These are phyloP conservation scores for Ancistrus triradiatus DNA, from an alignment of 2,113 vertebrate species.

Conservation along the genomic window DNA sequence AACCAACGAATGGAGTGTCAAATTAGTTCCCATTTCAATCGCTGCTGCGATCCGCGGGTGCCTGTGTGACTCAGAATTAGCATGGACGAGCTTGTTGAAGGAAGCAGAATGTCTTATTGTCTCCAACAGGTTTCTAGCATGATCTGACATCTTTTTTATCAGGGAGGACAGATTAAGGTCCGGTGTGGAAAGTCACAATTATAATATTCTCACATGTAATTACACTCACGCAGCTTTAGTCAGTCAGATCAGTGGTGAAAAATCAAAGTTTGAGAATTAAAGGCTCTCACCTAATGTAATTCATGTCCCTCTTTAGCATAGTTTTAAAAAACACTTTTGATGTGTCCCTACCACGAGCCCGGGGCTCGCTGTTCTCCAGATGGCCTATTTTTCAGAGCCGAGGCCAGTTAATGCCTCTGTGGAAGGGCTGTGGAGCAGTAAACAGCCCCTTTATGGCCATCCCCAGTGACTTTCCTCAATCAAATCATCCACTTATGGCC, in stretches of 20 bases:
- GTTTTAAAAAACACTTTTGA: background rate
- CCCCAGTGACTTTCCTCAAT: slow-evolving; percentile 47
- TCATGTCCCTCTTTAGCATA: slow-evolving; percentile 6
- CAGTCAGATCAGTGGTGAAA: slow-evolving; percentile 16
- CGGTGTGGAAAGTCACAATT: slow-evolving; percentile 6
- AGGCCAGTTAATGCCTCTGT: slow-evolving; percentile 58
- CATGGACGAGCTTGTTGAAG: slow-evolving; percentile 31
- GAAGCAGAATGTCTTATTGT: slow-evolving; percentile 24
- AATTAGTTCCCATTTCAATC: slow-evolving; percentile 35
- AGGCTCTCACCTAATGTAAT: background rate
- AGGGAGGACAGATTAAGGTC: background rate
- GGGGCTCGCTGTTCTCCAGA: slow-evolving; percentile 54
- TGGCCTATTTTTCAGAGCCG: slow-evolving; percentile 62
- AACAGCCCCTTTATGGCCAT: slow-evolving; percentile 53
- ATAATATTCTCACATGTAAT: slow-evolving; percentile 21
- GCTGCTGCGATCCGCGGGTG: slow-evolving; percentile 28
- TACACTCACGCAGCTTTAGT: slow-evolving; percentile 7
- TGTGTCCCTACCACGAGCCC: slow-evolving; percentile 27
- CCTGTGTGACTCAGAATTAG: slow-evolving; percentile 21
- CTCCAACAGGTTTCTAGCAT: slow-evolving; percentile 15
- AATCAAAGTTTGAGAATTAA: background rate
- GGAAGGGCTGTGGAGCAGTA: slow-evolving; percentile 41
- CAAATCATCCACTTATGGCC: slow-evolving; percentile 56
- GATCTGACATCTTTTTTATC: slow-evolving; percentile 22
- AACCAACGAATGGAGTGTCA: slow-evolving; percentile 16